Evolutionary conservation across 2,888 invertebrate genomes (phyloP).

Genomic region (Panopea generosa): DNA sequence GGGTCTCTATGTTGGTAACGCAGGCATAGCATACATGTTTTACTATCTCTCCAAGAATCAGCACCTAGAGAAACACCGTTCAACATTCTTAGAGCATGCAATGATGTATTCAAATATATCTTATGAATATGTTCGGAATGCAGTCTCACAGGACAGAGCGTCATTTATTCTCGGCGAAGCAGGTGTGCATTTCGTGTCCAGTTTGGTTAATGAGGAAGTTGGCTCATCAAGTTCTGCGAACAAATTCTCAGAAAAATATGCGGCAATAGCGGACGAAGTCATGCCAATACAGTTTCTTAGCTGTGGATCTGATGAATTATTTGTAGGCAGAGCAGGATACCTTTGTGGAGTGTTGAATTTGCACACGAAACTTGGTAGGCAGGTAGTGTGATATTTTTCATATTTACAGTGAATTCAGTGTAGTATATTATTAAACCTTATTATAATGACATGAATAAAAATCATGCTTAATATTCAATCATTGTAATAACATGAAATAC

Average conservation of each 20-base stretch:
- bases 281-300: constrained; percentile 85
- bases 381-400: too few species aligned
- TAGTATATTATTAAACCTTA: too few species aligned
- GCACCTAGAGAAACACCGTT: constrained; percentile 61
- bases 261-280: constrained; percentile 84
- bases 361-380: constrained; percentile 80
- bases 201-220: constrained; percentile 81
- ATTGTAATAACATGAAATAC: too few species aligned
- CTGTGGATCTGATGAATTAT: constrained; percentile 91
- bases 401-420: too few species aligned
- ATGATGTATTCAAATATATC: constrained; percentile 89
- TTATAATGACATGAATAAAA: too few species aligned
- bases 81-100: constrained; percentile 87
- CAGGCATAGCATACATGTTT: constrained; percentile 92
- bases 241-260: constrained; percentile 83
- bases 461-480: too few species aligned
- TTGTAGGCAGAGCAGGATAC: constrained; percentile 94
- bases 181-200: constrained; percentile 91
- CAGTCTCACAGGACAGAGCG: constrained; percentile 86
- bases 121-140: constrained; percentile 85
- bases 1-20: constrained; percentile 90
- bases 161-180: constrained; percentile 92
- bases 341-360: constrained; percentile 92
- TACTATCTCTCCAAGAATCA: constrained; percentile 89
- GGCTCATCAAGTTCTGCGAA: constrained; percentile 81